Evolutionary conservation across 2,888 invertebrate species (phyloP).

Genomic region (Brassicogethes aeneus): DNA sequence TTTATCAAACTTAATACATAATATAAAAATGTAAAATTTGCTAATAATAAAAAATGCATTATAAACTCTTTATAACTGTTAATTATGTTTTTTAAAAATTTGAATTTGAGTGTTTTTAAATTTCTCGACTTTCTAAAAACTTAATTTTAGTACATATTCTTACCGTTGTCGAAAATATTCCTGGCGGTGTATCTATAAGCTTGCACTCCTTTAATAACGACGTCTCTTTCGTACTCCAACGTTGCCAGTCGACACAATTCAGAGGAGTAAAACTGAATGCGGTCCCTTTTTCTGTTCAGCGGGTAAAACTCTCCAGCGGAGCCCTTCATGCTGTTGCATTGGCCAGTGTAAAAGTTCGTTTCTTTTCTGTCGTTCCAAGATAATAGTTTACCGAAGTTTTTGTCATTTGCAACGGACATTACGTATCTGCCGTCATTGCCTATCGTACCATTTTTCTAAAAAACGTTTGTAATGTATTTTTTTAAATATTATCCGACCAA

Average conservation of each 20-base stretch:
- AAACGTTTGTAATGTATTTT: slow-evolving; percentile 17
- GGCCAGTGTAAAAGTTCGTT: slow-evolving; percentile 46
- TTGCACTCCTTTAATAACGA: slow-evolving; percentile 48
- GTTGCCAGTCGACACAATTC: slow-evolving; percentile 65
- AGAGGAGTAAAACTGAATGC: slow-evolving; percentile 57
- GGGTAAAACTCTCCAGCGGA: slow-evolving; percentile 77
- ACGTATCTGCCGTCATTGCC: slow-evolving; percentile 64
- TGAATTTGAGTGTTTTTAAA: too few species aligned
- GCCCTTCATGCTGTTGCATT: slow-evolving; percentile 57
- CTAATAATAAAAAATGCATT: too few species aligned
- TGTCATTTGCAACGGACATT: slow-evolving; percentile 59
- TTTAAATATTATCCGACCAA: not conserved
- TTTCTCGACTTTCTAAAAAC: too few species aligned
- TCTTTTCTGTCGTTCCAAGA: slow-evolving; percentile 62
- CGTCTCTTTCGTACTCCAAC: slow-evolving; percentile 52
- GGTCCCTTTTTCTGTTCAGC: slow-evolving; percentile 51
- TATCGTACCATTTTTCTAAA: slow-evolving; percentile 65
- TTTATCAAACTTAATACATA: too few species aligned
- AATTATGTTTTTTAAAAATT: too few species aligned
- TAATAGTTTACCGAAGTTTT: slow-evolving; percentile 59
- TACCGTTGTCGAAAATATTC: slow-evolving; percentile 59
- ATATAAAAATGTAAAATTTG: too few species aligned
- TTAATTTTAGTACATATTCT: too few species aligned
- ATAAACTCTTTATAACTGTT: too few species aligned
- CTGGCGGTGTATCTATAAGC: slow-evolving; percentile 60